Percentiles rank a stretch among this genome's conserved stretches.
Conservation (phyloP, 2,113 vertebrate species). For the Centropus unirufus region DNA sequence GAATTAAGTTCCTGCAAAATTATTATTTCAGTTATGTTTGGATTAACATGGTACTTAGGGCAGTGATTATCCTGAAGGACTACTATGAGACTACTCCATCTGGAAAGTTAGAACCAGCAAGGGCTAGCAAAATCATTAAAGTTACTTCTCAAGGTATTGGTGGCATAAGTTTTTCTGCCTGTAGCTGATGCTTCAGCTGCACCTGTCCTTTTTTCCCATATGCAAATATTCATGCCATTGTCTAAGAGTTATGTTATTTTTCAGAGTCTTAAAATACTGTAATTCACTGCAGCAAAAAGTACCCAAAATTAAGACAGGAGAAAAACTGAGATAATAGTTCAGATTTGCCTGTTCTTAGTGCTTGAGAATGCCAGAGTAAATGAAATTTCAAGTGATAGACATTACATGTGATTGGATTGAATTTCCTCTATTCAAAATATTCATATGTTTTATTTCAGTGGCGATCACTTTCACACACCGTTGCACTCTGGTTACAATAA, state of each 20-base stretch:
- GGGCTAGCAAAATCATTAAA: not conserved
- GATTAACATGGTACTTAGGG: not conserved
- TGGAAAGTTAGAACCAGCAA: not conserved
- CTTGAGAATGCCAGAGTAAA: not conserved
- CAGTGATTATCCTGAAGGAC: not conserved
- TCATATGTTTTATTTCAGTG: not conserved
- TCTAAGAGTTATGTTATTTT: not conserved
- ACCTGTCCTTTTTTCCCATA: not conserved
- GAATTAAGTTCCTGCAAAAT: not conserved
- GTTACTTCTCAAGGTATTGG: not conserved
- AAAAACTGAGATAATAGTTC: not conserved
- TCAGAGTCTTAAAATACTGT: constrained; percentile 2
- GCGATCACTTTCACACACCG: not conserved
- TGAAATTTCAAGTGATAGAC: not conserved
- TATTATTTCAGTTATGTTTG: not conserved
- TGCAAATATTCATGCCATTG: not conserved
- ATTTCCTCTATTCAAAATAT: not conserved
- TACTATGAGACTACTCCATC: not conserved
- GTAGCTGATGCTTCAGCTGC: not conserved
- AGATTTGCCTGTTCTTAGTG: not conserved
- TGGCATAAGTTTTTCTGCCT: not conserved
- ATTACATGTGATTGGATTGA: not conserved
- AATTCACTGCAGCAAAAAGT: not conserved
- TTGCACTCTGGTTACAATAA: accelerated
- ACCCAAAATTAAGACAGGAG: not conserved